Conservation (phyloP, 1,140 invertebrate species). For the Leptestheria dahalacensis region DNA sequence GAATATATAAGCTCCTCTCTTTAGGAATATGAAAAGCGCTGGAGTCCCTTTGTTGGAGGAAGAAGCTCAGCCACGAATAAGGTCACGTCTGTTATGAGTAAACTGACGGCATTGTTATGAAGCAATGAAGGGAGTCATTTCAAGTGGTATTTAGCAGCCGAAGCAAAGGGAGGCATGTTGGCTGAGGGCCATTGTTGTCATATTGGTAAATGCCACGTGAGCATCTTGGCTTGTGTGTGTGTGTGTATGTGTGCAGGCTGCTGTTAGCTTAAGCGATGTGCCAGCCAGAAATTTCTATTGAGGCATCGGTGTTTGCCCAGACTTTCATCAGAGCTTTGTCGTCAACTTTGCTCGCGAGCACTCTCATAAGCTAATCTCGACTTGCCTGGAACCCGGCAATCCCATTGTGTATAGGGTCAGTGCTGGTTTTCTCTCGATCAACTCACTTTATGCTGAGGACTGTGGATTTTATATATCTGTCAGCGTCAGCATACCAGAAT, state of each 20-base stretch:
- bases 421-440: too few species aligned
- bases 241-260: too few species aligned
- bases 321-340: neutral
- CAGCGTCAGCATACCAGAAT: too few species aligned
- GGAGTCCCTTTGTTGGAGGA: too few species aligned
- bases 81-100: too few species aligned
- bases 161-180: neutral
- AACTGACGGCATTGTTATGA: neutral
- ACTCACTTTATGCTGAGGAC: too few species aligned
- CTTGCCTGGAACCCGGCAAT: neutral
- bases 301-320: neutral
- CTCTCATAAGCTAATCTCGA: neutral
- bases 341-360: neutral
- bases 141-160: neutral
- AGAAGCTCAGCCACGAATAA: too few species aligned
- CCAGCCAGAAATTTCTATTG: neutral
- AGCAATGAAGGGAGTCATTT: neutral
- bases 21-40: too few species aligned
- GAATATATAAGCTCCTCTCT: too few species aligned
- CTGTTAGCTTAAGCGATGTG: neutral
- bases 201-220: neutral
- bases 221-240: neutral
- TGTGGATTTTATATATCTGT: too few species aligned
- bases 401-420: neutral
- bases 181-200: neutral